phyloP scores from a whole-genome alignment of 2,797 vertebrate genomes.

The Crocodylus rhombifer region DNA sequence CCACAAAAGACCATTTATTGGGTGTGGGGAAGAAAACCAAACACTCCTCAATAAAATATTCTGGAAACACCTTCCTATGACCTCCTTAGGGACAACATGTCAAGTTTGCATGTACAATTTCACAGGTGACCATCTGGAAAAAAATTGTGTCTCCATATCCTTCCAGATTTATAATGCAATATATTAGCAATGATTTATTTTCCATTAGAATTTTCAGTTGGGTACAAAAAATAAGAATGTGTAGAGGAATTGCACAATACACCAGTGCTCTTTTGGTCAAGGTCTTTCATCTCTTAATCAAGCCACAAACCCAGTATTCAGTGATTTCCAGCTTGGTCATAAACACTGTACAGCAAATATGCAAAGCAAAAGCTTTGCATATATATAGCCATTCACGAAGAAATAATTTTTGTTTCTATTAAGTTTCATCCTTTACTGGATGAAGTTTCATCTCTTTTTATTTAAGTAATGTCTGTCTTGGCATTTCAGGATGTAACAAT shows the following conservation, averaged over 20 bases:
- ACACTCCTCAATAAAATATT: background rate
- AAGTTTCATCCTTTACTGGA: background rate
- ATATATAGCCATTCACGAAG: background rate
- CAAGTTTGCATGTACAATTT: background rate
- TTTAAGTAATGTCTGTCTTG: background rate
- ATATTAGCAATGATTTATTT: background rate
- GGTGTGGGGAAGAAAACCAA: too few species aligned
- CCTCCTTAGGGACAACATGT: background rate
- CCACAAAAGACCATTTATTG: background rate
- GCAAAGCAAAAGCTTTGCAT: background rate
- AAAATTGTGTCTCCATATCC: background rate
- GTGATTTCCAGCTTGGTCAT: background rate
- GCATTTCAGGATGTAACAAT: background rate
- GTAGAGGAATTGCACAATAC: background rate
- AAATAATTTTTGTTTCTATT: background rate
- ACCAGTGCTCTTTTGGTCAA: background rate
- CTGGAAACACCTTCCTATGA: background rate
- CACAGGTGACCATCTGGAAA: background rate
- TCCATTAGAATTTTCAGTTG: background rate
- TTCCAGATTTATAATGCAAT: background rate
- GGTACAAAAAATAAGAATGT: background rate
- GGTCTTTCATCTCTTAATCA: background rate
- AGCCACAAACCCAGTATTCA: background rate
- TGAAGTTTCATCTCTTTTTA: background rate
- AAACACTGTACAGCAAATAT: background rate